phyloP scores from a whole-genome alignment of 2,797 vertebrate species.

The Clarias fuscus region DNA sequence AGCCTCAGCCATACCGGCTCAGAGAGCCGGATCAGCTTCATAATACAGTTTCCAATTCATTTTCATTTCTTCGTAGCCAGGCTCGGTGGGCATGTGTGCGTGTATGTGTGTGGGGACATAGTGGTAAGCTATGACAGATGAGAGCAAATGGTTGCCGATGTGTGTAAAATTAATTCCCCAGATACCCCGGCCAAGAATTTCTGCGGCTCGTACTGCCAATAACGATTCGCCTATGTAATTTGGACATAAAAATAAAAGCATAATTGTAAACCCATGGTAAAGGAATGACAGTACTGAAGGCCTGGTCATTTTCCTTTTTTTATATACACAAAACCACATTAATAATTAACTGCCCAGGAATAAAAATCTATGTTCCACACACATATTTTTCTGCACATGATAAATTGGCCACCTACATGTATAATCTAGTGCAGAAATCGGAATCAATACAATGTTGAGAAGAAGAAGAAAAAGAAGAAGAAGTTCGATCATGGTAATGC shows the following conservation, averaged over 20 bases:
- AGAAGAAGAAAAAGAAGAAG: not conserved
- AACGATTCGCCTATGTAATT: slow-evolving; percentile 51
- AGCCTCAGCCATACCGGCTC: slow-evolving; percentile 44
- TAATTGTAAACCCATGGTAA: slow-evolving; percentile 49
- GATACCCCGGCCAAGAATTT: slow-evolving; percentile 47
- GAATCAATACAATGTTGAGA: not conserved
- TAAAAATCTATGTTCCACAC: slow-evolving; percentile 20
- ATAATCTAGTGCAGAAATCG: slow-evolving; percentile 3
- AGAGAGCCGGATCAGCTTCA: slow-evolving; percentile 48
- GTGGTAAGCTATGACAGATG: slow-evolving; percentile 46
- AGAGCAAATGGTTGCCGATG: slow-evolving; percentile 52
- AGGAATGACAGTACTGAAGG: slow-evolving; percentile 41
- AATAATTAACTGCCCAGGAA: slow-evolving; percentile 50
- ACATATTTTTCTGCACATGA: slow-evolving; percentile 26
- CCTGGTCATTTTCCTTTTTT: slow-evolving; percentile 51
- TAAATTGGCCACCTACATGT: slow-evolving; percentile 3
- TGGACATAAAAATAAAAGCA: slow-evolving; percentile 56
- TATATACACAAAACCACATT: slow-evolving; percentile 42
- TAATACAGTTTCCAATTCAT: slow-evolving; percentile 54
- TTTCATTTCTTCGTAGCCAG: slow-evolving; percentile 44
- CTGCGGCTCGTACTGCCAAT: slow-evolving; percentile 46
- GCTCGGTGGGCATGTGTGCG: slow-evolving; percentile 4
- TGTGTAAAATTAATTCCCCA: slow-evolving; percentile 58
- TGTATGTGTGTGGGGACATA: slow-evolving; percentile 21
- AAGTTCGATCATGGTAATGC: too few species aligned